Conservation (phyloP, 2,113 vertebrate genomes). For the Panthera uncia region DNA sequence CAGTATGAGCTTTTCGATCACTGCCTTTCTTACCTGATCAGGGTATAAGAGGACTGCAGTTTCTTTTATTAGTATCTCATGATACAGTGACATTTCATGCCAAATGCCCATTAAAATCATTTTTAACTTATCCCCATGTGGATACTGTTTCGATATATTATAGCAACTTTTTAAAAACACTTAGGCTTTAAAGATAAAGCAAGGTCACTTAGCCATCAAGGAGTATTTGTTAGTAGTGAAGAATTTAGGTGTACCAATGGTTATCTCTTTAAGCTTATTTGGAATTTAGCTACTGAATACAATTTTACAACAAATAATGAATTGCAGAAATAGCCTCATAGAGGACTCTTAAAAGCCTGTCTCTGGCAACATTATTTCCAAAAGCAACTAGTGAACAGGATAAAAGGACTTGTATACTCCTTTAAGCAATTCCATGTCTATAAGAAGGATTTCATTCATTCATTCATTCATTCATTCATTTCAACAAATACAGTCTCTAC, state of each 20-base stretch:
- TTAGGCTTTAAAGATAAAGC: neutral
- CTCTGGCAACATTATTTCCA: neutral
- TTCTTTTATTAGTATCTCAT: neutral
- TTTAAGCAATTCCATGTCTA: neutral
- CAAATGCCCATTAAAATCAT: neutral
- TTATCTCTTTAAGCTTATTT: neutral
- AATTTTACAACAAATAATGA: neutral
- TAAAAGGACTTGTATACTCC: neutral
- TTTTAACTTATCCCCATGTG: neutral
- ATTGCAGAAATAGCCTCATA: neutral
- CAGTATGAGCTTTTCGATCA: neutral
- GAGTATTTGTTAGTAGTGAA: neutral
- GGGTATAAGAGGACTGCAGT: neutral
- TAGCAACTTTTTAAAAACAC: neutral
- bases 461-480: neutral
- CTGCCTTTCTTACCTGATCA: neutral
- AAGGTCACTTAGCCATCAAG: neutral
- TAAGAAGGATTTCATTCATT: neutral
- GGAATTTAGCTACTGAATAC: neutral
- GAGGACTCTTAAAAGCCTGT: neutral
- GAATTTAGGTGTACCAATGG: neutral
- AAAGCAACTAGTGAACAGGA: neutral
- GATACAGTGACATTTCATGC: neutral
- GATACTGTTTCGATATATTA: neutral
- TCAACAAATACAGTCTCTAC: neutral